phyloP scores from a whole-genome alignment of 1,140 invertebrate species.

The Marisa cornuarietis region DNA sequence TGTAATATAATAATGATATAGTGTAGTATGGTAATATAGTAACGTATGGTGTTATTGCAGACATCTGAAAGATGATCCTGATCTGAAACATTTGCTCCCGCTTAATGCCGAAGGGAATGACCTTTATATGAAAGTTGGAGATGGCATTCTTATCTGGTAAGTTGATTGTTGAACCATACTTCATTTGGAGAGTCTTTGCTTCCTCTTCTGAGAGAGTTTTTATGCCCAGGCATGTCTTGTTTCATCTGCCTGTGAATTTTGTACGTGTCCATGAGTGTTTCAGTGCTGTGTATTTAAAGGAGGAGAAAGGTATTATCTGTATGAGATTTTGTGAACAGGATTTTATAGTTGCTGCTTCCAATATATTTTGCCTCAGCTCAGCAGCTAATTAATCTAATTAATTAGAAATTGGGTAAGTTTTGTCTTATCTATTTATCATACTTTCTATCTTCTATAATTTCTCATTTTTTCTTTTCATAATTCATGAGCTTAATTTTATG shows the following conservation, averaged over 20 bases:
- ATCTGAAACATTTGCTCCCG: conserved; percentile 89
- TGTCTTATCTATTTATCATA: background rate
- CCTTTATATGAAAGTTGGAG: conserved; percentile 93
- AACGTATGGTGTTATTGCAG: conserved; percentile 43
- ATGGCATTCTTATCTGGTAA: conserved; percentile 96
- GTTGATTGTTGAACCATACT: conserved; percentile 21
- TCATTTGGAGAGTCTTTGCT: background rate
- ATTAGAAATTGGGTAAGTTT: background rate
- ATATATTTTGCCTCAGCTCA: no score
- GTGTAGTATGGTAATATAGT: no score
- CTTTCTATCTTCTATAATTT: background rate
- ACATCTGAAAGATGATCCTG: conserved; percentile 87
- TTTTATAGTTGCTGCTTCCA: background rate
- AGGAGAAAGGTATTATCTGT: background rate
- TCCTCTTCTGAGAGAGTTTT: background rate
- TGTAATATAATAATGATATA: no score
- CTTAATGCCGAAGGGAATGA: conserved; percentile 89
- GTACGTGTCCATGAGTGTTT: background rate
- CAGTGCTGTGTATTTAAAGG: no score
- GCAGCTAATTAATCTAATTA: background rate
- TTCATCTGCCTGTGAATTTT: background rate
- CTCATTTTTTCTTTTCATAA: background rate
- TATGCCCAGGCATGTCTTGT: background rate
- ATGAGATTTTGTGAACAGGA: background rate
- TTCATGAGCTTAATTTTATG: background rate